phyloP scores from a whole-genome alignment of 2,113 vertebrate genomes.

The Myotis yumanensis region DNA sequence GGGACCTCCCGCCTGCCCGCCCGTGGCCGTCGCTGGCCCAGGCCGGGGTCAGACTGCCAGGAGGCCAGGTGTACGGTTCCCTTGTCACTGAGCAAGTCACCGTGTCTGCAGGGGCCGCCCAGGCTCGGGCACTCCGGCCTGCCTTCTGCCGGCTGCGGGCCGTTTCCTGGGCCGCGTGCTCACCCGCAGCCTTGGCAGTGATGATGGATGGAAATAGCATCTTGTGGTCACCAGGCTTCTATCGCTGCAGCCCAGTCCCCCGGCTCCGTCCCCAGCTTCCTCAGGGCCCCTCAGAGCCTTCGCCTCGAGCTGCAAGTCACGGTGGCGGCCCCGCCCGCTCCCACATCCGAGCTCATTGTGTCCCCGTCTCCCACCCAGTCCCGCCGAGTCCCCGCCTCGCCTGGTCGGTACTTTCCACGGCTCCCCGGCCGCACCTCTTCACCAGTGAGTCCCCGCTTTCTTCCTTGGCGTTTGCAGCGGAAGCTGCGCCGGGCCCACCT shows the following conservation, averaged over 20 bases:
- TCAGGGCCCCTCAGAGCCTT: background rate
- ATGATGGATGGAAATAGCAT: background rate
- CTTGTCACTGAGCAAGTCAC: accelerated
- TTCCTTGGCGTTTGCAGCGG: accelerated
- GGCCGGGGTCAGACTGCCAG: accelerated
- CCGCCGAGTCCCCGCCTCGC: background rate
- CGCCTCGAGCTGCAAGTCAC: conserved; percentile 45
- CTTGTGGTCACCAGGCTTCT: background rate
- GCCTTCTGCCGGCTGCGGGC: background rate
- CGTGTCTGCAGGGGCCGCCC: background rate
- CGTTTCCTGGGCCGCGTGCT: background rate
- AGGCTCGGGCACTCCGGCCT: background rate
- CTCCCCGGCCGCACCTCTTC: background rate
- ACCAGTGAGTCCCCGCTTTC: conserved; percentile 47
- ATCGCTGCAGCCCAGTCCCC: background rate
- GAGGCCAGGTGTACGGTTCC: background rate
- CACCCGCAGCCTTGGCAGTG: accelerated
- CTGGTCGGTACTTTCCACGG: accelerated
- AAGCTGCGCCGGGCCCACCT: accelerated
- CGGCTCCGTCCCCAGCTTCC: background rate
- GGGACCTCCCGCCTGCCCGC: accelerated
- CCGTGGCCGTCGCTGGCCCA: accelerated
- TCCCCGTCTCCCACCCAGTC: accelerated
- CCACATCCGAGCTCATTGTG: accelerated
- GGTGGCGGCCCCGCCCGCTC: background rate